A percentile compares a stretch with the other conserved stretches of the same genome.
Conservation (phyloP, 2,113 vertebrate genomes). For the Chauna torquata region DNA sequence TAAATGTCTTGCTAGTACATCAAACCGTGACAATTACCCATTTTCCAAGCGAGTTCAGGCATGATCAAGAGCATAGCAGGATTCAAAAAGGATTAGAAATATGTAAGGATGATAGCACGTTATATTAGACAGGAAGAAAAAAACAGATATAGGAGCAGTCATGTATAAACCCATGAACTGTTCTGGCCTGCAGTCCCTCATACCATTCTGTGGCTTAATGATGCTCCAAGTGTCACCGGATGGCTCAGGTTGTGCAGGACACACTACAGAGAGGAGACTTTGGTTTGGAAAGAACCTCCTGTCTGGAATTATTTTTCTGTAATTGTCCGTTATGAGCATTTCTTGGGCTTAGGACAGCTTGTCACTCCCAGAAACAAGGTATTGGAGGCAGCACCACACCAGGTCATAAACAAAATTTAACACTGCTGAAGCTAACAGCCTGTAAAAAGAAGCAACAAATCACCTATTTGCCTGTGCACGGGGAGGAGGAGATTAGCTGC, state of each 20-base stretch:
- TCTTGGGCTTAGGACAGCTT: neutral
- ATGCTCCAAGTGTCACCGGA: neutral
- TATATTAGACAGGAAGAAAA: neutral
- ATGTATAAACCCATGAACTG: neutral
- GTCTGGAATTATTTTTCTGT: neutral
- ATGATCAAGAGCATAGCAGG: neutral
- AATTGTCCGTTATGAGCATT: neutral
- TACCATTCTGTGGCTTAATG: neutral
- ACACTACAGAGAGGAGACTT: neutral
- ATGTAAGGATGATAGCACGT: neutral
- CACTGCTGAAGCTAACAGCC: neutral
- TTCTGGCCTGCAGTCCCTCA: neutral
- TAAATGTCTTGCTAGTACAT: neutral
- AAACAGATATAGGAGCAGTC: neutral
- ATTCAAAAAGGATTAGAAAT: conserved; percentile 49
- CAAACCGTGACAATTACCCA: conserved; percentile 32
- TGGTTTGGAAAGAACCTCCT: neutral
- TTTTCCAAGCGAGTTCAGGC: conserved; percentile 8
- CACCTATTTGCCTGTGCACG: neutral
- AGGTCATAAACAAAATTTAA: neutral
- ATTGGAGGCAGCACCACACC: neutral
- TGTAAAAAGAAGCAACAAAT: neutral
- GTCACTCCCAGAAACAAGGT: neutral
- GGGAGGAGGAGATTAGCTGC: neutral
- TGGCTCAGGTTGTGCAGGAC: neutral